phyloP scores from a whole-genome alignment of 2,113 vertebrate genomes.

The Turdus rufiventris region DNA sequence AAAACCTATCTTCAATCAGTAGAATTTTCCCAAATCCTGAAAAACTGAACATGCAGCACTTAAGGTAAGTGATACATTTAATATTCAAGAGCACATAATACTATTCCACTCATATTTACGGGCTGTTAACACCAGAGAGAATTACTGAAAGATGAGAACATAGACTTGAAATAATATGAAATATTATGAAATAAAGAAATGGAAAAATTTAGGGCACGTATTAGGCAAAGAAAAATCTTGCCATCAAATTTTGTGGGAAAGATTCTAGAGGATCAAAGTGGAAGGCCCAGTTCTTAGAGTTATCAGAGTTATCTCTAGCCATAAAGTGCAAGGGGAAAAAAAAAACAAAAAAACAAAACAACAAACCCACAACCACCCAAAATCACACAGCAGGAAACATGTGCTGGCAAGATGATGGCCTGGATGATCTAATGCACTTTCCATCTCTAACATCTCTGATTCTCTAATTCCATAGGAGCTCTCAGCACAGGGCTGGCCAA shows the following conservation, averaged over 20 bases:
- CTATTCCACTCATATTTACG: neutral
- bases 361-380: neutral
- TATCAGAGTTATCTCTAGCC: neutral
- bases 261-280: neutral
- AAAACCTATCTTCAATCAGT: neutral
- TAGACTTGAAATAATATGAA: neutral
- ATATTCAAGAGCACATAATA: neutral
- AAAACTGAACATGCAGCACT: neutral
- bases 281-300: slow-evolving; percentile 10
- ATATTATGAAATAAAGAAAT: neutral
- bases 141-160: neutral
- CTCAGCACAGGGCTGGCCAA: neutral
- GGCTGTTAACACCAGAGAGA: neutral
- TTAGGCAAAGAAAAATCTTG: neutral
- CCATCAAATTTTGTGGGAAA: neutral
- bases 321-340: neutral
- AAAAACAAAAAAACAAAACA: neutral
- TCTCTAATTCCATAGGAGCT: neutral
- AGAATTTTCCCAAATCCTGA: neutral
- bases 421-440: slow-evolving; percentile 52
- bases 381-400: neutral
- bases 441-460: slow-evolving; percentile 43
- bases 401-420: neutral
- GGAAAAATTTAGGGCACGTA: neutral
- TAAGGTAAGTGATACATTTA: neutral